Evolutionary conservation across 2,888 invertebrate genomes (phyloP).

Genomic region (Athalia cordata): DNA sequence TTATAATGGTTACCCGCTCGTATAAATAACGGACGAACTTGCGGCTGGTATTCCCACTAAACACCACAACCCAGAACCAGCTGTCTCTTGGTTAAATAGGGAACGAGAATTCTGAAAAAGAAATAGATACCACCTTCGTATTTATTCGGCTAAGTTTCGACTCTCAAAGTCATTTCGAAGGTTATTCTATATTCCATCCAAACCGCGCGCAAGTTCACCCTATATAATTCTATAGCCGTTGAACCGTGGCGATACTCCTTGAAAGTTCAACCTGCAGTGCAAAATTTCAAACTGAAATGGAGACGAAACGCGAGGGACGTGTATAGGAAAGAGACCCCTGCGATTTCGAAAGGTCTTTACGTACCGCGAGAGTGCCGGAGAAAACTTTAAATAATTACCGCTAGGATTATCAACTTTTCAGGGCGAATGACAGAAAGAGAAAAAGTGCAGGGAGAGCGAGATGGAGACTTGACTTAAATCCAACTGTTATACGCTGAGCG

Average conservation of each 20-base stretch:
- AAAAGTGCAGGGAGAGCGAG: slow-evolving; percentile 3
- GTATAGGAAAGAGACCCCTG: background rate
- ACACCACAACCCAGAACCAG: too few relatives aligned
- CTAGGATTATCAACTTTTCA: slow-evolving; percentile 61
- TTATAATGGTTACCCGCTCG: slow-evolving; percentile 13
- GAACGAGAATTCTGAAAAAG: background rate
- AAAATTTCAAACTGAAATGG: slow-evolving; percentile 11
- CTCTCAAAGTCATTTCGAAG: slow-evolving; percentile 5
- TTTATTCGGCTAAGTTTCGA: background rate
- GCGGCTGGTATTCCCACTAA: background rate
- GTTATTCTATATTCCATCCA: background rate
- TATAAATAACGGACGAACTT: slow-evolving; percentile 25
- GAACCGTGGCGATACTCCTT: slow-evolving; percentile 2
- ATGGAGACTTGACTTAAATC: slow-evolving; percentile 49
- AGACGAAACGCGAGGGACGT: slow-evolving; percentile 6
- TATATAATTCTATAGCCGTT: slow-evolving; percentile 3
- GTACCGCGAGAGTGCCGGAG: slow-evolving; percentile 47
- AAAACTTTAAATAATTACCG: slow-evolving; percentile 66
- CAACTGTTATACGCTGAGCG: slow-evolving; percentile 6
- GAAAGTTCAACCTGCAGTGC: background rate
- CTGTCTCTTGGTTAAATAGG: background rate
- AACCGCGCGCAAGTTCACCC: slow-evolving; percentile 7
- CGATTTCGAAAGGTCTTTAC: slow-evolving; percentile 22
- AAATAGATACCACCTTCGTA: background rate
- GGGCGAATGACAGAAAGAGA: slow-evolving; percentile 33